phyloP scores from a whole-genome alignment of 2,888 invertebrate genomes.

The Brassicogethes aeneus region DNA sequence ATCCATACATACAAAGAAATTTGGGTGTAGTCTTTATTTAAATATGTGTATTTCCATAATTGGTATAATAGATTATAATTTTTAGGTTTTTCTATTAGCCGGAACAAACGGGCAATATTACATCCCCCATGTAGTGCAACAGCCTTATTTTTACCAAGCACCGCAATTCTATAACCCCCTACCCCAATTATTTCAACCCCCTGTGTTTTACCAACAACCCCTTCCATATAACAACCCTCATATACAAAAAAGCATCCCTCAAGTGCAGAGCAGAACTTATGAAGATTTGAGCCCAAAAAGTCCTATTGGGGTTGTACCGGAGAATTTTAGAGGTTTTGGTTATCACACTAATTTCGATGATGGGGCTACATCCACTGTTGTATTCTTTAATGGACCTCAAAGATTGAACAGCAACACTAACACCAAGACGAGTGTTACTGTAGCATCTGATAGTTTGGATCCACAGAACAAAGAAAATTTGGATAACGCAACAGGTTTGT shows the following conservation, averaged over 20 bases:
- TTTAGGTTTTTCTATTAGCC: not conserved
- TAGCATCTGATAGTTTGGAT: slow-evolving; percentile 1
- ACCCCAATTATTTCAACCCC: not conserved
- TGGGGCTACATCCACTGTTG: slow-evolving; percentile 12
- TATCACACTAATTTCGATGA: slow-evolving; percentile 12
- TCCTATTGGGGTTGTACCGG: not conserved
- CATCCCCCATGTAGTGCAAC: not conserved
- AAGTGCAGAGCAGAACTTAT: not conserved
- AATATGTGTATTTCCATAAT: not conserved
- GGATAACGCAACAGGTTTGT: too few species aligned
- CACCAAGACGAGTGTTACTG: slow-evolving; percentile 23
- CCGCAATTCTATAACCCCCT: not conserved
- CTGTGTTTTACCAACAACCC: not conserved
- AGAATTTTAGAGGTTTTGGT: slow-evolving; percentile 12
- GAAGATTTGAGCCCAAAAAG: not conserved
- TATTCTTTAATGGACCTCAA: slow-evolving; percentile 10
- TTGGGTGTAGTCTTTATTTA: not conserved
- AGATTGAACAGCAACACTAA: not conserved
- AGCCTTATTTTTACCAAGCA: not conserved
- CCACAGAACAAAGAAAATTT: not conserved
- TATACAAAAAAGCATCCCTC: not conserved
- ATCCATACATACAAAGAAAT: not conserved
- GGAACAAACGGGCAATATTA: not conserved
- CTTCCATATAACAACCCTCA: not conserved
- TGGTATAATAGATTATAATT: not conserved